Evolutionary conservation across 2,888 invertebrate species (phyloP), one percentile per base, ranked within the genome.

Genomic region (Cephalotes varians): DNA sequence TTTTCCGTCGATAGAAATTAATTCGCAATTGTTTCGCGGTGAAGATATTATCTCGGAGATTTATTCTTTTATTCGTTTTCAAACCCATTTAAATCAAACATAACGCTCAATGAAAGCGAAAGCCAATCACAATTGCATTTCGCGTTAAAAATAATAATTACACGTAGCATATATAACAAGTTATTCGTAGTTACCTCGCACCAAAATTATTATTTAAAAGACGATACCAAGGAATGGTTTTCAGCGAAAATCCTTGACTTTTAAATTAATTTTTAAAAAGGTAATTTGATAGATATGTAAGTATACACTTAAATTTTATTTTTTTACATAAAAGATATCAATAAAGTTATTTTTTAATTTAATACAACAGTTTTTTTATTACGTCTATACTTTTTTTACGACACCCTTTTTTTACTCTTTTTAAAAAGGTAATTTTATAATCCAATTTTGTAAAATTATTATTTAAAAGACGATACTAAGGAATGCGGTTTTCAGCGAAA

Each of bases 1-100:
- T 67, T 77, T 67, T 56, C 67, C 31, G 44, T 64, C 69, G 54
- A 51, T 67, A 51, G 18, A 54, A 77, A 67, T 77, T 56, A 56
- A 69, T 67, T 40, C 44, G 40, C 21, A 54, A 67, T 54, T 54
- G 21, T 34, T 25, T 62, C 47, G n/a, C 12, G 54, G 28, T 47
- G n/a, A 51, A 28, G 51, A 64, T 37, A 25, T 76, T 51, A 40
- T 76, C n/a, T 51, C 15, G 15, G 9, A 15, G 40, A 28, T 44
- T 65, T 28, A 2, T 15, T 1, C 31, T 25, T 25, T 76, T 10
- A 51, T 54, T 40, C 25, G 18, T 51, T 76, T 37, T 18, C n/a
- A 12, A 51, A 40, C 9, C n/a, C 15, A 40, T 25, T 51, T 9
- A 25, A 15, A 28, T 31, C 31, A 58, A 10, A 31, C 15, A 21